Conservation (phyloP, 1,140 invertebrate genomes). For the Melitaea cinxia region DNA sequence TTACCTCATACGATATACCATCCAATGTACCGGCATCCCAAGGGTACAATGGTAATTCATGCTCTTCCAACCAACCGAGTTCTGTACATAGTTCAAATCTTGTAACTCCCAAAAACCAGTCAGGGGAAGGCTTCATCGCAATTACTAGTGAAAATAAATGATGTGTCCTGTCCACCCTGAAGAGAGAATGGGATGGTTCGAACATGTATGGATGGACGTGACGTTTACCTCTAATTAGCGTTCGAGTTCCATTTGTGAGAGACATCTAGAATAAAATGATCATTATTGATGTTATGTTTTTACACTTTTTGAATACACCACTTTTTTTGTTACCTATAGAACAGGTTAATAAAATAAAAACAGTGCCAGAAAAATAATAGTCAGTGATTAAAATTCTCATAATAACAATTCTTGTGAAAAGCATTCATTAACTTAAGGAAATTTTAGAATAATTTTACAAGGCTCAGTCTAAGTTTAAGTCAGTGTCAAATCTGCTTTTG, state of each 20-base stretch:
- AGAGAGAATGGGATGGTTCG: slow-evolving; percentile 60
- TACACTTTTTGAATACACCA: too few relatives aligned
- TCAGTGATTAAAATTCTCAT: too few relatives aligned
- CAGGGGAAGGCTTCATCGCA: slow-evolving; percentile 65
- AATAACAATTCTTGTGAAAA: too few relatives aligned
- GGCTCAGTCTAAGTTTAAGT: too few relatives aligned
- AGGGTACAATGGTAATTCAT: slow-evolving; percentile 59
- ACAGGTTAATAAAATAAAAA: too few relatives aligned
- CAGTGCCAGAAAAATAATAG: too few relatives aligned
- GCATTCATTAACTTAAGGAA: too few relatives aligned
- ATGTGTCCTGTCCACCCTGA: slow-evolving; percentile 62
- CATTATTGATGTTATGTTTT: too few relatives aligned
- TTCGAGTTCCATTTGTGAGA: slow-evolving; percentile 51
- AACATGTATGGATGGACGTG: slow-evolving; percentile 64
- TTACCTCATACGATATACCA: slow-evolving; percentile 69
- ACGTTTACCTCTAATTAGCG: slow-evolving; percentile 62
- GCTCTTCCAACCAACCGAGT: slow-evolving; percentile 54
- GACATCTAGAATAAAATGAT: slow-evolving; percentile 52
- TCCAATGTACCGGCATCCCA: slow-evolving; percentile 72
- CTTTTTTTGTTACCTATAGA: too few relatives aligned
- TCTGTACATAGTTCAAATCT: slow-evolving; percentile 65
- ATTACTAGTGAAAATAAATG: slow-evolving; percentile 66
- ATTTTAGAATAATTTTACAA: too few relatives aligned
- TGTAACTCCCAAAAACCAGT: slow-evolving; percentile 68
- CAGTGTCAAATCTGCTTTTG: too few relatives aligned